Base-by-base conservation (phyloP, 1,140 invertebrate genomes). In the Drosophila hydei region DNA sequence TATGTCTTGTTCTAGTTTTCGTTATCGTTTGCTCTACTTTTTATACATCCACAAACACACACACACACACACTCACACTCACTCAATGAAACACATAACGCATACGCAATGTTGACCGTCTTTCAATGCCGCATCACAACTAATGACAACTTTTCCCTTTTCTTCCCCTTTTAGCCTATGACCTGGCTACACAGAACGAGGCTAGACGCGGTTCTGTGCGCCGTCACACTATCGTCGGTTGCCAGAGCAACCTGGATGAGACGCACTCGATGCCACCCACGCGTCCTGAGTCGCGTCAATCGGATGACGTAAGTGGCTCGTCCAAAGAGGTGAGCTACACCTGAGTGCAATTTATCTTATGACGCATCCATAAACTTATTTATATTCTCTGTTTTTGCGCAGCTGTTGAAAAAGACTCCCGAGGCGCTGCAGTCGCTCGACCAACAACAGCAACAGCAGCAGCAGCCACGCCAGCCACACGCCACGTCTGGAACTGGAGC, bases 121-220 rank as follows among this genome's bases (percentile, higher is more conserved):
- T 30, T 56, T 62, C 42, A 55, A 62, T 62, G 48, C 16, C 50
- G 62, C 56, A 59, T 48, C 23, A 27, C 56, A 61, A 56, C 52
- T 63, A 67, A 50, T 67, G 61, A 67, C 61, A 50, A 8, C 18
- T 30, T 30, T 21, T 21, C 21, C 30, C 11, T 60, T 14, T 58
- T 43, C 42, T 47, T 6, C 55, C 6, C 60, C 6, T 64, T 25
- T 54, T 47, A 95, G 95, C 96, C 54, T 96, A 96, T 81, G 96
- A 97, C 92, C 91, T 97, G 89, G 96, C 96, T 52, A 96, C 95
- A 12, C 95, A 96, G 77, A 95, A 95, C 89, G 95, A 95, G 56
- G 94, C 94, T 38, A 92, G 94, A 56, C 93, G 95, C 38, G 94
- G 94, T 18, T 94, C 94, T 4, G 93, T 94, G 84, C 93, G 95